Evolutionary conservation across 2,113 vertebrate genomes (phyloP), one percentile per base, ranked within the genome.

Genomic region (Ptilonorhynchus violaceus): DNA sequence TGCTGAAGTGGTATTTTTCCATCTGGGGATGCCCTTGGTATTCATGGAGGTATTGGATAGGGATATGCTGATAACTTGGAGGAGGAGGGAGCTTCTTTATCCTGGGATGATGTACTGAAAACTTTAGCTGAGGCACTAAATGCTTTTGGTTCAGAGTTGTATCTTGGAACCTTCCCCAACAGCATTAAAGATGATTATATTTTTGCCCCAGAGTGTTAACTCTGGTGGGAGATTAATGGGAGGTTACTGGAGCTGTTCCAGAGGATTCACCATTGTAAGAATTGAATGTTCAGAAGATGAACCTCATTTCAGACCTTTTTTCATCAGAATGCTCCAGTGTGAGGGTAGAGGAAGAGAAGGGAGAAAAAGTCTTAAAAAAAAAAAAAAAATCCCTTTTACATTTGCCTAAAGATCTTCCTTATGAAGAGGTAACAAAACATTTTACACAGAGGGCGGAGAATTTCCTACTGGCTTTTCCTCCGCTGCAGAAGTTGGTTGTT

Each of bases 171-270:
- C 72, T 94, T 16, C n/a, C 33, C 35, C 35, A 50, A 35, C 47
- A 86, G 70, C 70, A 92, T 95, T 90, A 92, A 72, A 92, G 60
- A 28, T 80, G 3, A 58, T 79, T 72, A 12, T 70, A 7, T 58
- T 67, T 69, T 85, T 88, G 68, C 11, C 52, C 56, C 60, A 39
- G 56, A 60, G 60, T 60, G 62, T 82, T 85, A 83, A 63, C 42
- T 85, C 35, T 88, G 44, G 9, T 91, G 67, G 67, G 88, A 91
- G 92, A 93, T 95, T 73, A 95, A 33, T 31, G 56, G 35, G 41
- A 85, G 86, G 79, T 95, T 96, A 75, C 37, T 88, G 55, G 63
- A 74, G 81, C 68, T 78, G n/a, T 90, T 88, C 86, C 79, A 96
- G 95, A 95, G 89, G 86, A 93, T 93, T 96, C 74, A 25, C 15